These are phyloP conservation scores for Bungarus multicinctus DNA, from an alignment of 2,113 vertebrate species.

Conservation along the genomic window DNA sequence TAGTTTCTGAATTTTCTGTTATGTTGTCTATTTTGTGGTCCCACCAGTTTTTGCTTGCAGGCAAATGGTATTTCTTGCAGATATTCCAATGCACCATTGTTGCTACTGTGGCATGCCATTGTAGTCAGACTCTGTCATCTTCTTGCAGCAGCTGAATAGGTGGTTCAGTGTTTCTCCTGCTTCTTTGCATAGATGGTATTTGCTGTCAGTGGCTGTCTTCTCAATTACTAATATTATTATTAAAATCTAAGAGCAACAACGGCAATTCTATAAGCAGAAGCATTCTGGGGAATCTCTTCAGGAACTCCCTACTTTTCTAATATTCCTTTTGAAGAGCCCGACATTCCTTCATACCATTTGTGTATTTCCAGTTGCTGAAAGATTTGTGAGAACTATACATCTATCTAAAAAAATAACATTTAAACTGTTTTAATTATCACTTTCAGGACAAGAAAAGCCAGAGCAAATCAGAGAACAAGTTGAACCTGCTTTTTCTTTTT, in stretches of 20 bases:
- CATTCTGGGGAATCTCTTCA: slow-evolving; percentile 2
- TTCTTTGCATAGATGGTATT: not conserved
- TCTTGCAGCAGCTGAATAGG: not conserved
- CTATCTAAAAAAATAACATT: slow-evolving; percentile 28
- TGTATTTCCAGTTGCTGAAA: slow-evolving; percentile 49
- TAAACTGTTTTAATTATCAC: slow-evolving; percentile 47
- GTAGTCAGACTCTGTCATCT: not conserved
- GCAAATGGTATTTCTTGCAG: not conserved
- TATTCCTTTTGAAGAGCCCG: not conserved
- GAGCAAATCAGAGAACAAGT: slow-evolving; percentile 36
- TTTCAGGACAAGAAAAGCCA: slow-evolving; percentile 21
- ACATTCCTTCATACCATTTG: slow-evolving; percentile 32
- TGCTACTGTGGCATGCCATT: not conserved
- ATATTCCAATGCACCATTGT: not conserved
- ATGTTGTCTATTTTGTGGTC: not conserved
- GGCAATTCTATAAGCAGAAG: not conserved
- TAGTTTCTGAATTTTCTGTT: not conserved
- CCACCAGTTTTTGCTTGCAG: not conserved
- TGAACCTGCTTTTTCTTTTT: slow-evolving; percentile 23
- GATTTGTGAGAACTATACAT: slow-evolving; percentile 47
- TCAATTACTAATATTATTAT: not conserved
- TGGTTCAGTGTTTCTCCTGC: not conserved
- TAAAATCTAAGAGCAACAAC: not conserved
- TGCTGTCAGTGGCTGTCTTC: not conserved
- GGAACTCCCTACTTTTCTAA: slow-evolving; percentile 3